Conservation (phyloP, 2,888 invertebrate genomes). For the Troides oblongomaculatus region DNA sequence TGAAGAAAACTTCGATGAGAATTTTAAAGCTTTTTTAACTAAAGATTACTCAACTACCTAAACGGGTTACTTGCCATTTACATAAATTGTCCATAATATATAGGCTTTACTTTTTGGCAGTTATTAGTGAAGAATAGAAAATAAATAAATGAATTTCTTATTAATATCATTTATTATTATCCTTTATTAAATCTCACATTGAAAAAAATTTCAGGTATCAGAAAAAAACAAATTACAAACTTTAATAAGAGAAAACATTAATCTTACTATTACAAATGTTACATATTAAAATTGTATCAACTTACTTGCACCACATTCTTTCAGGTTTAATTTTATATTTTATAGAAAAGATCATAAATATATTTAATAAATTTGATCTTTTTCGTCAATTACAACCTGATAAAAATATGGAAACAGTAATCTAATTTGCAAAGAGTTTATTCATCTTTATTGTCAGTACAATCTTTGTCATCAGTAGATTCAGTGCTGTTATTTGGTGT, state of each 20-base stretch:
- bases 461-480: constrained; percentile 8
- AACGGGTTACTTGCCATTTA: constrained; percentile 2
- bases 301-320: not conserved
- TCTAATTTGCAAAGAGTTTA: not conserved
- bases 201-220: not conserved
- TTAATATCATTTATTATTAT: constrained; percentile 12
- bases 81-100: not conserved
- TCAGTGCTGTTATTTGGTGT: constrained; percentile 18
- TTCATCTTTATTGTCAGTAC: constrained; percentile 14
- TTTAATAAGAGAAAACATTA: not conserved
- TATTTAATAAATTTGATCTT: not conserved
- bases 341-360: not conserved
- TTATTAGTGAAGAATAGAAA: constrained; percentile 17
- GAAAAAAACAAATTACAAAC: constrained; percentile 1
- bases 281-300: not conserved
- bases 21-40: constrained; percentile 66
- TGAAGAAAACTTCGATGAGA: constrained; percentile 68
- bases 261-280: not conserved
- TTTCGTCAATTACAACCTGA: not conserved
- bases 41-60: constrained; percentile 33
- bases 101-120: constrained; percentile 16
- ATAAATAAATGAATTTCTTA: constrained; percentile 9
- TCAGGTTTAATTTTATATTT: not conserved
- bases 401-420: constrained; percentile 1
- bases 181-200: constrained; percentile 5